A percentile compares a stretch with the other conserved stretches of the same genome.
These are phyloP conservation scores for Megalurothrips usitatus DNA, from an alignment of 2,888 invertebrate species.

Conservation along the genomic window DNA sequence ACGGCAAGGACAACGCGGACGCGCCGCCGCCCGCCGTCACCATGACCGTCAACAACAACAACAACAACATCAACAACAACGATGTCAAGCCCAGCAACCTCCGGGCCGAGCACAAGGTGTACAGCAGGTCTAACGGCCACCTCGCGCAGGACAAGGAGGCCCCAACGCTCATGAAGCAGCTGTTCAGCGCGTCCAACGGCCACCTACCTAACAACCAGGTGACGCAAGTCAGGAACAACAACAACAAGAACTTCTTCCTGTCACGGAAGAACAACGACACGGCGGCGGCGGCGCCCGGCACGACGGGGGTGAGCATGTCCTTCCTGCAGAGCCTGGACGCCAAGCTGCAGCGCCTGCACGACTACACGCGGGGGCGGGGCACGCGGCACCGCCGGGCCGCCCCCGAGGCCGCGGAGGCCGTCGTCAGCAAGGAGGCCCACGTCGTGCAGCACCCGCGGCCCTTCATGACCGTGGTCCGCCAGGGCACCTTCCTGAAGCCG, in stretches of 20 bases:
- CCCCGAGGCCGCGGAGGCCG: constrained; percentile 34
- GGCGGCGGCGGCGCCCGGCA: constrained; percentile 46
- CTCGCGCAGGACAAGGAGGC: constrained; percentile 45
- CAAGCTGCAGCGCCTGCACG: constrained; percentile 64
- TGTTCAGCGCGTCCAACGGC: constrained; percentile 41
- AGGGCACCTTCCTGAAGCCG: constrained; percentile 72
- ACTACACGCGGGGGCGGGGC: constrained; percentile 41
- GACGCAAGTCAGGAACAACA: constrained; percentile 41
- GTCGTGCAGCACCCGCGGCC: constrained; percentile 44
- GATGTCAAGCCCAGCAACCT: constrained; percentile 16
- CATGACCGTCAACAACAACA: constrained; percentile 27
- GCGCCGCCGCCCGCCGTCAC: neutral
- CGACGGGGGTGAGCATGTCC: constrained; percentile 51
- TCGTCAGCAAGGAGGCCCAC: constrained; percentile 31
- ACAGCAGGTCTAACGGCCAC: constrained; percentile 40
- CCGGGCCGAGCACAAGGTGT: constrained; percentile 39
- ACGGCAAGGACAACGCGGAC: constrained; percentile 37
- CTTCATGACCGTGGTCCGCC: constrained; percentile 76
- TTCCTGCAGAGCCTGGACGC: constrained; percentile 61
- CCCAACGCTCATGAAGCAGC: constrained; percentile 38
- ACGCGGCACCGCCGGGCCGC: constrained; percentile 38
- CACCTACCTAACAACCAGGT: constrained; percentile 38
- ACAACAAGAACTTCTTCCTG: constrained; percentile 42
- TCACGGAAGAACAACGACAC: constrained; percentile 44
- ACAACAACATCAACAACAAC: constrained; percentile 7